These are phyloP conservation scores for Apostichopus leukothele DNA, from an alignment of 53 echinoderm and acorn worm genomes.

Conservation along the genomic window DNA sequence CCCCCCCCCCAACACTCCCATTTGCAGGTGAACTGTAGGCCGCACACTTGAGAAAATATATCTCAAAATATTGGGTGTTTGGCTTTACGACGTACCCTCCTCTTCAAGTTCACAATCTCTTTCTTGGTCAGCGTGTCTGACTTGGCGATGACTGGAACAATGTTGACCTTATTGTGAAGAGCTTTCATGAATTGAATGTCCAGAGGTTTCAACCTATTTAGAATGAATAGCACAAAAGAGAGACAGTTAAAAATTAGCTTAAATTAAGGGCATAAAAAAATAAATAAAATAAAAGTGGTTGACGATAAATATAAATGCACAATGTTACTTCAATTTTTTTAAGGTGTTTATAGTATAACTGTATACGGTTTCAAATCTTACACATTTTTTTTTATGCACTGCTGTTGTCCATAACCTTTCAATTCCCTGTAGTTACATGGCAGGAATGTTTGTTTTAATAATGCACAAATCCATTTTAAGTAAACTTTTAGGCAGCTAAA, in stretches of 20 bases:
- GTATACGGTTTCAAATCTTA: too few relatives aligned
- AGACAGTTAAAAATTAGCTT: not conserved
- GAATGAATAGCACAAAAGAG: not conserved
- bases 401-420: too few relatives aligned
- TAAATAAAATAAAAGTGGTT: not conserved
- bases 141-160: slow-evolving; percentile 97
- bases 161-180: slow-evolving; percentile 95
- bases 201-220: slow-evolving; percentile 71
- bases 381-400: too few relatives aligned
- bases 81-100: slow-evolving; percentile 61
- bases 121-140: slow-evolving; percentile 90
- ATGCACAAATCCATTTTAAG: too few relatives aligned
- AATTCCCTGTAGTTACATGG: too few relatives aligned
- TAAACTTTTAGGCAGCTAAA: too few relatives aligned
- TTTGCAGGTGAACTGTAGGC: not conserved
- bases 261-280: not conserved
- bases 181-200: slow-evolving; percentile 92
- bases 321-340: too few relatives aligned
- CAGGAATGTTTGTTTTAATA: too few relatives aligned
- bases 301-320: not conserved
- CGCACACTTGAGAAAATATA: not conserved
- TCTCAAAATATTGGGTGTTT: not conserved
- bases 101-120: slow-evolving; percentile 79
- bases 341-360: too few relatives aligned
- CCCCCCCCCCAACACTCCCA: not conserved